These are phyloP conservation scores for Laothoe populi DNA, from an alignment of 2,888 invertebrate genomes.

Conservation along the genomic window DNA sequence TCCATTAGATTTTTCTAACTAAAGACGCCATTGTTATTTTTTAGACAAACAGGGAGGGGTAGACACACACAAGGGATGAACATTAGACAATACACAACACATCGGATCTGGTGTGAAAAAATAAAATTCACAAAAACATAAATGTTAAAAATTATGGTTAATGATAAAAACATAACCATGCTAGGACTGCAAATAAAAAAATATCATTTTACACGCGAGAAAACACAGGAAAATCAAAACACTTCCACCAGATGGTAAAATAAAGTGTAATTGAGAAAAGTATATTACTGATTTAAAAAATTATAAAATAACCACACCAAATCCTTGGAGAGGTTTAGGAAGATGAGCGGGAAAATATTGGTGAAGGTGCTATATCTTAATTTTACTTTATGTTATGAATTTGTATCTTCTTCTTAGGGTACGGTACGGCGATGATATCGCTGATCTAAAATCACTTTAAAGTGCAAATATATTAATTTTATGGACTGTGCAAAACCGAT, in stretches of 20 bases:
- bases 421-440: conserved; percentile 76
- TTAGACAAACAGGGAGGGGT: conserved; percentile 86
- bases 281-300: conserved; percentile 69
- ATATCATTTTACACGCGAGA: conserved; percentile 72
- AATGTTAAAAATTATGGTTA: conserved; percentile 60
- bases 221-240: conserved; percentile 84
- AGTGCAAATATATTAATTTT: conserved; percentile 76
- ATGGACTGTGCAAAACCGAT: conserved; percentile 74
- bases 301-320: conserved; percentile 84
- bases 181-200: conserved; percentile 77
- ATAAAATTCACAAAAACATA: conserved; percentile 65
- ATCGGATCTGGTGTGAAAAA: conserved; percentile 85
- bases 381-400: conserved; percentile 68
- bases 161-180: conserved; percentile 76
- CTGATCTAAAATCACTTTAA: conserved; percentile 77
- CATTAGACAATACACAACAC: conserved; percentile 96
- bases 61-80: conserved; percentile 96
- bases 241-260: conserved; percentile 84
- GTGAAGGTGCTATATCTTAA: conserved; percentile 79
- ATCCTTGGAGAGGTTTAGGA: conserved; percentile 83
- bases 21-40: conserved; percentile 75
- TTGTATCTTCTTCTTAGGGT: conserved; percentile 68
- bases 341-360: conserved; percentile 75
- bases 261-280: conserved; percentile 71
- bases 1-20: conserved; percentile 55